Conservation (phyloP, 1,140 invertebrate species). For the Diploscapter pachys region DNA sequence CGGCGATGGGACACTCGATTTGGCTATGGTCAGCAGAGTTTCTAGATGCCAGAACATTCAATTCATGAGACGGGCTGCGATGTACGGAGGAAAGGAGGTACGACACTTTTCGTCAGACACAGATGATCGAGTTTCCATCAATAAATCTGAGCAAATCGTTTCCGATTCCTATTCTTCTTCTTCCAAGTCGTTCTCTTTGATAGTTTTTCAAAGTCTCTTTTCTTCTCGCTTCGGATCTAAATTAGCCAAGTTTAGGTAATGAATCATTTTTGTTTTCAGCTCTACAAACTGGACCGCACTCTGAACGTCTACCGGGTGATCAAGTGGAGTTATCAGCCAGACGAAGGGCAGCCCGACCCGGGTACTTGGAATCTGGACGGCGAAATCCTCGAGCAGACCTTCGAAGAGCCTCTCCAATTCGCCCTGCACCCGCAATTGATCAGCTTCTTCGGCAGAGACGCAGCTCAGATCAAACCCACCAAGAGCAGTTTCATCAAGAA, state of each 20-base stretch:
- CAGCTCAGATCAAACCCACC: constrained; percentile 46
- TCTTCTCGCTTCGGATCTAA: too few relatives aligned
- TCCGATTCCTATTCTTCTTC: too few relatives aligned
- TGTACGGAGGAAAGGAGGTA: constrained; percentile 55
- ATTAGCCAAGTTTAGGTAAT: too few relatives aligned
- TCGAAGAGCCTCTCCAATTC: constrained; percentile 31
- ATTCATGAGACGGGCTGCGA: constrained; percentile 54
- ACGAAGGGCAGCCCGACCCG: constrained; percentile 36
- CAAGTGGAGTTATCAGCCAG: constrained; percentile 54
- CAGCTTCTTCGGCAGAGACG: constrained; percentile 51
- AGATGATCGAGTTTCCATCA: background rate
- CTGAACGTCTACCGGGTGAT: constrained; percentile 51
- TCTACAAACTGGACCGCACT: constrained; percentile 40
- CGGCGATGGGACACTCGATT: constrained; percentile 54
- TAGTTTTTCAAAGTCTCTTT: too few relatives aligned
- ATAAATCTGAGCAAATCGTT: too few relatives aligned
- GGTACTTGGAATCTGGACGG: constrained; percentile 57
- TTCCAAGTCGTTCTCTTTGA: too few relatives aligned
- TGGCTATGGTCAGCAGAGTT: constrained; percentile 51
- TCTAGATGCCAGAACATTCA: constrained; percentile 51
- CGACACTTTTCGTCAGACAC: background rate
- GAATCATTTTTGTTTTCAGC: constrained; percentile 38
- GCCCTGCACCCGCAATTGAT: constrained; percentile 52
- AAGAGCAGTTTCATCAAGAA: constrained; percentile 43
- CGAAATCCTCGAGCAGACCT: constrained; percentile 31